Evolutionary conservation across 2,113 vertebrate species (phyloP).

Genomic region (Coturnix japonica): DNA sequence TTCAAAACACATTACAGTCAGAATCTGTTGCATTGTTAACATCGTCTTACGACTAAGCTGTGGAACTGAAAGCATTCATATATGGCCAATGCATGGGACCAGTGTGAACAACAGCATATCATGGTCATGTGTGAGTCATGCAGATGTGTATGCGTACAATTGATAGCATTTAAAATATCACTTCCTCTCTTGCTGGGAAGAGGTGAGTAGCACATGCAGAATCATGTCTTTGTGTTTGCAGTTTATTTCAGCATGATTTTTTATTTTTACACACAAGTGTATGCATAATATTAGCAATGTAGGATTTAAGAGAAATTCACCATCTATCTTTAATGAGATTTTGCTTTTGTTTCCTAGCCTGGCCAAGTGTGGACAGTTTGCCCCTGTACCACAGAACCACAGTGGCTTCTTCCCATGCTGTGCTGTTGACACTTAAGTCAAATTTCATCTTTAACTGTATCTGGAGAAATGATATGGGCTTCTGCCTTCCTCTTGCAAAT

Average conservation of each 20-base stretch:
- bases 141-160: neutral
- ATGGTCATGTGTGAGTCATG: neutral
- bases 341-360: neutral
- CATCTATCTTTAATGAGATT: neutral
- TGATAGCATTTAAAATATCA: neutral
- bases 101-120: neutral
- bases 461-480: neutral
- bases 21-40: neutral
- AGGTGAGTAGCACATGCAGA: neutral
- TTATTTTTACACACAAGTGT: neutral
- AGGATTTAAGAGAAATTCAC: neutral
- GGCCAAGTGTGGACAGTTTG: neutral
- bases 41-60: accelerated
- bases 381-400: neutral
- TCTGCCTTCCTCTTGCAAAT: neutral
- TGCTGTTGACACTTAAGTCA: neutral
- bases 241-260: neutral
- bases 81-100: neutral
- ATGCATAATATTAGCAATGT: neutral
- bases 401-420: neutral
- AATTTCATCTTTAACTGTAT: neutral
- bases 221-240: neutral
- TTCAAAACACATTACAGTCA: neutral
- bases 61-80: neutral
- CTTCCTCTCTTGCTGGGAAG: neutral